A percentile compares a stretch with the other conserved stretches of the same genome.
Evolutionary conservation across 2,888 invertebrate genomes (phyloP).

Genomic region (Brenthis daphne): DNA sequence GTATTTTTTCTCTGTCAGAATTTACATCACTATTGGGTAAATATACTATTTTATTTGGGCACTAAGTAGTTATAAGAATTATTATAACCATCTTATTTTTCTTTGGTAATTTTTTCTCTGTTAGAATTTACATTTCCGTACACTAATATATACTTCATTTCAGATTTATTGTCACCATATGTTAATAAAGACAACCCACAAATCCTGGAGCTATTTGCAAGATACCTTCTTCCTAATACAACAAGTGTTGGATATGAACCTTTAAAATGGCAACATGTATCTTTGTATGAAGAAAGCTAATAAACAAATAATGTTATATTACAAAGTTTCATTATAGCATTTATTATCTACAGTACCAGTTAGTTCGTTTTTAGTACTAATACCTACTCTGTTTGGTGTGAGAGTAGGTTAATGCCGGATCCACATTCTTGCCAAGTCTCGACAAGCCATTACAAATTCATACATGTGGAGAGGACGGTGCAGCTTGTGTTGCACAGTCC

Average conservation of each 20-base stretch:
- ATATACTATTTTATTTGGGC: background rate
- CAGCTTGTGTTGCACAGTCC: too few species aligned
- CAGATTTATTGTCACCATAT: conserved; percentile 79
- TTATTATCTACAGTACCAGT: too few species aligned
- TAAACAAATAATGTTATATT: conserved; percentile 10
- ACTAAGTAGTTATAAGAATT: background rate
- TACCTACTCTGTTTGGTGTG: too few species aligned
- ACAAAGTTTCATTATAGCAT: background rate
- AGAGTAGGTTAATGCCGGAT: too few species aligned
- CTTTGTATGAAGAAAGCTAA: conserved; percentile 66
- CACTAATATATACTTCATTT: conserved; percentile 6
- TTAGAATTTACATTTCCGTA: conserved; percentile 1
- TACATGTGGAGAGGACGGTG: too few species aligned
- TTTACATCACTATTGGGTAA: conserved; percentile 83
- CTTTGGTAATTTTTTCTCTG: background rate
- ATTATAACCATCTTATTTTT: background rate
- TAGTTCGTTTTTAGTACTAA: too few species aligned
- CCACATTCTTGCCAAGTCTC: too few species aligned
- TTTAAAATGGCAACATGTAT: conserved; percentile 88
- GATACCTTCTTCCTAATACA: conserved; percentile 92
- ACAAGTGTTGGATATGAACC: conserved; percentile 95
- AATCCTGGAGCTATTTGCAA: conserved; percentile 94
- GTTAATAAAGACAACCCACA: conserved; percentile 78
- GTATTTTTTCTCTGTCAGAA: background rate
- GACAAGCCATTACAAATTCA: too few species aligned